Percentiles rank a stretch among this genome's conserved stretches.
Evolutionary conservation across 2,888 invertebrate genomes (phyloP).

Genomic region (Heteromyza rotundicornis): DNA sequence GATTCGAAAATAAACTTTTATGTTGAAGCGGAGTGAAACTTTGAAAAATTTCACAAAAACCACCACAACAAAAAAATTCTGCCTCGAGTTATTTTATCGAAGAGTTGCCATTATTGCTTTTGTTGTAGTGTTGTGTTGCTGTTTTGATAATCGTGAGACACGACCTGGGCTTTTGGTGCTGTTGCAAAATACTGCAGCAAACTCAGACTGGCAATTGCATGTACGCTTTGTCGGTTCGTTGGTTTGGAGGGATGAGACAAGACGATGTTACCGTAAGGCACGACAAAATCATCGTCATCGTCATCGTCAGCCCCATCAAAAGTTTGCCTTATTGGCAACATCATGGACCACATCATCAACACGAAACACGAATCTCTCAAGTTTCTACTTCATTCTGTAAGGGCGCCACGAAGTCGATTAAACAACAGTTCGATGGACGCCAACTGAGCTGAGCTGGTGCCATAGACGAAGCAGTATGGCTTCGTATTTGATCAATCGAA

Average conservation of each 20-base stretch:
- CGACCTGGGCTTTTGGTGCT: conserved; percentile 49
- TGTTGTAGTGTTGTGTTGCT: conserved; percentile 24
- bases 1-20: conserved; percentile 14
- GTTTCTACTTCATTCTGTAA: too few relatives aligned
- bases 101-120: conserved; percentile 11
- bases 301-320: conserved; percentile 18
- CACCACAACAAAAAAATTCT: neutral
- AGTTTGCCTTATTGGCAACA: conserved; percentile 11
- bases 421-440: neutral
- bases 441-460: neutral
- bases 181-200: neutral
- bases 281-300: conserved; percentile 16
- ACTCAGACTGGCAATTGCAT: neutral
- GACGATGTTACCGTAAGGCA: conserved; percentile 16
- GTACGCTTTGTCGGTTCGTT: conserved; percentile 16
- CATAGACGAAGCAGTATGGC: too few relatives aligned
- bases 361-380: neutral
- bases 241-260: neutral
- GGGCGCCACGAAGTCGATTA: conserved; percentile 13
- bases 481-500: too few relatives aligned
- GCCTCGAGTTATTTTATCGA: neutral
- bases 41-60: neutral
- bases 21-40: neutral
- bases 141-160: conserved; percentile 45
- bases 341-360: neutral